phyloP scores from a whole-genome alignment of 2,113 vertebrate species.

The Eubucco bourcierii region DNA sequence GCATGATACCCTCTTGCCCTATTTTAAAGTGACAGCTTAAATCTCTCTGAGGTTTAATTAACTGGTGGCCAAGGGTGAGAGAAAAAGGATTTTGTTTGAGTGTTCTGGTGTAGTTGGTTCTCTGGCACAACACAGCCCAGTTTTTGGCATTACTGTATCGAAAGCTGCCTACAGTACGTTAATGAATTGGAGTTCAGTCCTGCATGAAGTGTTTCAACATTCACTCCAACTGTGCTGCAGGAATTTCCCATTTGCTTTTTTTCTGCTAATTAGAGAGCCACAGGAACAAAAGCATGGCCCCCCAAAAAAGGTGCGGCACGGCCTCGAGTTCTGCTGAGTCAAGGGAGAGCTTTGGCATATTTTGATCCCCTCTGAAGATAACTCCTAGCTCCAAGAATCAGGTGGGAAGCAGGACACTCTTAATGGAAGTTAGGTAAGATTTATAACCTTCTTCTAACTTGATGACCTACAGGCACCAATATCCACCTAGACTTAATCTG shows the following conservation, averaged over 20 bases:
- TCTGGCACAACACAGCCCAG: background rate
- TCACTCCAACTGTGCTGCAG: conserved; percentile 20
- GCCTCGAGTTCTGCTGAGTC: background rate
- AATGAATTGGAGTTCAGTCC: background rate
- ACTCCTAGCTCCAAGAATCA: background rate
- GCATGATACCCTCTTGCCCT: no score
- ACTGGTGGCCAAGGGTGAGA: background rate
- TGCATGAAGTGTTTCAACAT: background rate
- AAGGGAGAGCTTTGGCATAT: accelerated
- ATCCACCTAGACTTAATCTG: background rate
- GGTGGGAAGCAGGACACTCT: background rate
- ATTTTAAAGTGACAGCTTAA: background rate
- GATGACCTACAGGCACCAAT: background rate
- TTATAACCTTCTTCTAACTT: background rate
- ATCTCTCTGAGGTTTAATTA: background rate
- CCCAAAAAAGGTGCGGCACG: background rate
- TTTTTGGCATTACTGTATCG: background rate
- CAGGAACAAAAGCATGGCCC: background rate
- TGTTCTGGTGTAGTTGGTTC: background rate
- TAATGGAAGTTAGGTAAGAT: background rate
- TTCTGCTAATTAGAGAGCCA: background rate
- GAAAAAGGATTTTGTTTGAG: background rate
- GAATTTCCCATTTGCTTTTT: conserved; percentile 17
- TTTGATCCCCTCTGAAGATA: background rate
- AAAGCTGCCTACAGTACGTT: background rate